phyloP scores from a whole-genome alignment of 2,888 invertebrate genomes.

The Prostheceraeus crozeri region DNA sequence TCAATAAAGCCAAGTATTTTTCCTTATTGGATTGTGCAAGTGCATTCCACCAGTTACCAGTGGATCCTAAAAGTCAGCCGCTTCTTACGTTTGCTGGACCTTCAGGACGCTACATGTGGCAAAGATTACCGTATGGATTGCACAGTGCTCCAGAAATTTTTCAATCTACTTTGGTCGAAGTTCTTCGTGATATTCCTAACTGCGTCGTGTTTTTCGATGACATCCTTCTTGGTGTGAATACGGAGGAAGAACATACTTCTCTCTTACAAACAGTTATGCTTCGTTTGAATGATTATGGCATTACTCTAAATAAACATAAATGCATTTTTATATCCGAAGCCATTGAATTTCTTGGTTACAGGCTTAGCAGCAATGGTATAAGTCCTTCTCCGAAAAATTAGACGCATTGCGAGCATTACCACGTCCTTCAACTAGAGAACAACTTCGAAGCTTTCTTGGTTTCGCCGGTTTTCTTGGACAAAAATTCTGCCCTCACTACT shows the following conservation, averaged over 20 bases:
- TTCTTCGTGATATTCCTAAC: no score
- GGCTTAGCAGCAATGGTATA: neutral
- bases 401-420: neutral
- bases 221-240: neutral
- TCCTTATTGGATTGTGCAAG: neutral
- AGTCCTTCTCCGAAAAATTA: neutral
- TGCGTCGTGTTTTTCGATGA: no score
- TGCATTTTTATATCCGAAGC: neutral
- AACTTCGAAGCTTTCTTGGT: neutral
- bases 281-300: neutral
- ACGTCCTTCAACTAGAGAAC: neutral
- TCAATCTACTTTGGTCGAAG: no score
- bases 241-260: neutral
- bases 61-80: neutral
- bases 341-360: neutral
- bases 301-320: neutral
- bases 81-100: neutral
- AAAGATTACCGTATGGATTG: conserved; percentile 2
- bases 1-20: neutral
- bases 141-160: conserved; percentile 5
- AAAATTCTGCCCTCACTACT: neutral
- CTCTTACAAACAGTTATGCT: neutral
- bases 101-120: neutral
- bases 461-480: neutral
- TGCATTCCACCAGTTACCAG: neutral